Percentiles rank a stretch among this genome's conserved stretches.
Evolutionary conservation across 1,140 invertebrate species (phyloP).

Genomic region (Temnothorax longispinosus): DNA sequence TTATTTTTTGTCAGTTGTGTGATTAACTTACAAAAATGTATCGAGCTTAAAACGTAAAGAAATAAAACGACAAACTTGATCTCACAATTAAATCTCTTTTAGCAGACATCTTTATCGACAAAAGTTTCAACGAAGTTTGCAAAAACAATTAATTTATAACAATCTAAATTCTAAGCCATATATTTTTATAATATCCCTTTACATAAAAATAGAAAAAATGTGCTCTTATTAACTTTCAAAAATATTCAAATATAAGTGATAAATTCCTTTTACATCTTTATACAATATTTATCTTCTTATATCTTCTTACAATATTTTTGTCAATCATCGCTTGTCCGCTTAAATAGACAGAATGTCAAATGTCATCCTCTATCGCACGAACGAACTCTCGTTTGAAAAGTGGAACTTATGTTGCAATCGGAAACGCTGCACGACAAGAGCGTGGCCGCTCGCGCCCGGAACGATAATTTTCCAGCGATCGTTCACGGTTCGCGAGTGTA

Average conservation of each 20-base stretch:
- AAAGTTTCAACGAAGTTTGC: background rate
- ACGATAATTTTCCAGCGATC: constrained; percentile 50
- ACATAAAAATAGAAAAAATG: background rate
- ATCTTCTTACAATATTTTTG: background rate
- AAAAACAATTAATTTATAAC: background rate
- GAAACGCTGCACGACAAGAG: constrained; percentile 39
- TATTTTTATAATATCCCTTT: background rate
- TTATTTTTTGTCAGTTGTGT: background rate
- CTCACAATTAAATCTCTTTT: background rate
- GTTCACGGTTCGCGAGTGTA: constrained; percentile 59
- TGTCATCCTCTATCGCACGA: background rate
- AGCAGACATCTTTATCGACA: background rate
- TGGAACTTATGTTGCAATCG: constrained; percentile 32
- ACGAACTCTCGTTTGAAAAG: constrained; percentile 15
- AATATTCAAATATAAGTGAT: background rate
- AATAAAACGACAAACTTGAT: background rate
- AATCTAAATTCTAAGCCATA: background rate
- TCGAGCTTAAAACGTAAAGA: background rate
- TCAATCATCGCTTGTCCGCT: background rate
- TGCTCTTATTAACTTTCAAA: background rate
- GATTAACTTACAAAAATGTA: background rate
- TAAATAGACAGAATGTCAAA: constrained; percentile 4
- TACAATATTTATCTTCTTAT: background rate
- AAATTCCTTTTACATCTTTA: background rate
- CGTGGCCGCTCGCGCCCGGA: constrained; percentile 42